A percentile compares a stretch with the other conserved stretches of the same genome.
Evolutionary conservation across 2,113 vertebrate genomes (phyloP).

Genomic region (Tetrax tetrax): DNA sequence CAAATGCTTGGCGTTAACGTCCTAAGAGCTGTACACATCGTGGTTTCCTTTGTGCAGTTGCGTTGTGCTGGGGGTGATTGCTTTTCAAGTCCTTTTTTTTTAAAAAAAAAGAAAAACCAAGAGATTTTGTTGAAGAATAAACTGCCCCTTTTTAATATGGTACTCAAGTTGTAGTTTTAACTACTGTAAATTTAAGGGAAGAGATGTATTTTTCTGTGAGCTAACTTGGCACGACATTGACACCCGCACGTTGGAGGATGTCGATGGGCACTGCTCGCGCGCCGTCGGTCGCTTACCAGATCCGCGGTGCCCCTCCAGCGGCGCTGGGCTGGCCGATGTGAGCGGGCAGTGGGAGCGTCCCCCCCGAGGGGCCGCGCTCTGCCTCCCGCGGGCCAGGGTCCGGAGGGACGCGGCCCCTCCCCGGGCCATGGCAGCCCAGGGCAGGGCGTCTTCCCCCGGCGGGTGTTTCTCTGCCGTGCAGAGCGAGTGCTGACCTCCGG

Average conservation of each 20-base stretch:
- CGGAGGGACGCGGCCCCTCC: too few relatives aligned
- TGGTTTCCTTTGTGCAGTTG: conserved; percentile 39
- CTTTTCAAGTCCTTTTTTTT: conserved; percentile 48
- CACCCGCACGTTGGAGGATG: background rate
- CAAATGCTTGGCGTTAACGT: conserved; percentile 51
- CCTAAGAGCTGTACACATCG: conserved; percentile 34
- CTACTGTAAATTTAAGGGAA: conserved; percentile 51
- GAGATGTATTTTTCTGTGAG: conserved; percentile 47
- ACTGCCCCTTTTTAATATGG: conserved; percentile 8
- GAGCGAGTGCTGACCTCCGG: background rate
- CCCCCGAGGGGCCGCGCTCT: too few relatives aligned
- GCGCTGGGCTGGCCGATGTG: background rate
- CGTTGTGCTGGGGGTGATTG: conserved; percentile 33
- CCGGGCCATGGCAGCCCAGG: fast-evolving
- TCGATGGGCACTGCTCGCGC: background rate
- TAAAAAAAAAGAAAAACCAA: conserved; percentile 9
- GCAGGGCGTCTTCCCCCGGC: background rate
- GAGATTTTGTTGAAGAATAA: conserved; percentile 20
- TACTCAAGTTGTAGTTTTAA: conserved; percentile 51
- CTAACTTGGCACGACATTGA: background rate
- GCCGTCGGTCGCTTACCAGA: background rate
- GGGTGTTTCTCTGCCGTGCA: conserved; percentile 54
- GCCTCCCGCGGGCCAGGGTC: too few relatives aligned
- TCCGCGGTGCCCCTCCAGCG: background rate
- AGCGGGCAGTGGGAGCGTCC: background rate